Evolutionary conservation across 2,888 invertebrate genomes (phyloP).

Genomic region (Callimorpha dominula): DNA sequence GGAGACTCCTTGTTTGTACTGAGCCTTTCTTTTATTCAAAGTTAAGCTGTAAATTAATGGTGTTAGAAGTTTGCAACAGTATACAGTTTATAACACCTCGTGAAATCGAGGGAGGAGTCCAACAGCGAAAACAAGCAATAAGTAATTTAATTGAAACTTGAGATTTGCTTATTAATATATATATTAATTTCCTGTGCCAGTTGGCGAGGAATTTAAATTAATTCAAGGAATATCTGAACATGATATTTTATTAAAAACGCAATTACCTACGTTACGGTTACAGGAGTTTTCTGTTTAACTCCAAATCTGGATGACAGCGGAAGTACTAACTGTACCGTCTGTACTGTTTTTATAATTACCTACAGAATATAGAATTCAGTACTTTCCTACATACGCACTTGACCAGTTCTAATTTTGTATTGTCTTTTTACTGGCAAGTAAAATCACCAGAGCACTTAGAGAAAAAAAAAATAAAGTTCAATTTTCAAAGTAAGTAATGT

Average conservation of each 20-base stretch:
- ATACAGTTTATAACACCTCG: background rate
- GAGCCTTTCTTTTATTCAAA: background rate
- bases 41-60: background rate
- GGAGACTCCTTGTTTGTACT: background rate
- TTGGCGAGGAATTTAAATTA: slow-evolving; percentile 40
- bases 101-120: background rate
- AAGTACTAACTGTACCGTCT: no score
- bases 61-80: background rate
- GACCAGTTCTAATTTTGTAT: background rate
- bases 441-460: no score
- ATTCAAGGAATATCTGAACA: slow-evolving; percentile 26
- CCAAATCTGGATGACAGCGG: background rate
- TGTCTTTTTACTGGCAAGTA: no score
- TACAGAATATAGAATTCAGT: background rate
- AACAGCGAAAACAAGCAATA: background rate
- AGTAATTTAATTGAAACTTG: slow-evolving; percentile 17
- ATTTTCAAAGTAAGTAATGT: no score
- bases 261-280: background rate
- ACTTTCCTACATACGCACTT: background rate
- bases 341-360: no score
- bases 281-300: background rate
- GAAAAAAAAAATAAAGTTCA: no score
- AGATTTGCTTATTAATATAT: slow-evolving; percentile 26
- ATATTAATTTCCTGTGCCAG: slow-evolving; percentile 40
- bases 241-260: slow-evolving; percentile 12